Percentiles rank a stretch among this genome's conserved stretches.
These are phyloP conservation scores for Sturnira hondurensis DNA, from an alignment of 2,113 vertebrate species.

Conservation along the genomic window DNA sequence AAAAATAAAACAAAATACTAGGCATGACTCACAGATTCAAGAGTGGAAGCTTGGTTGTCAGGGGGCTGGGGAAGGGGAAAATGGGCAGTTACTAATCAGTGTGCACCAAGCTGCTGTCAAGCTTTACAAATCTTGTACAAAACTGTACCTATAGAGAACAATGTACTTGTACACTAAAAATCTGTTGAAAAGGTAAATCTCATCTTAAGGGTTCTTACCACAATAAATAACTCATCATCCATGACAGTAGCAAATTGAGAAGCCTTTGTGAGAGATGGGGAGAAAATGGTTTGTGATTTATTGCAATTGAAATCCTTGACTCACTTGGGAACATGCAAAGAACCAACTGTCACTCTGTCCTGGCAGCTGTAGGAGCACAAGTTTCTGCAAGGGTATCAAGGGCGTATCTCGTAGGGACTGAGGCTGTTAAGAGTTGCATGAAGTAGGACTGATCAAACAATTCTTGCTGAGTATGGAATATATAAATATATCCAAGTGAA, in stretches of 20 bases:
- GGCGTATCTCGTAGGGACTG: not conserved
- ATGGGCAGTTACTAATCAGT: not conserved
- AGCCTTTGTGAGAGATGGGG: not conserved
- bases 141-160: not conserved
- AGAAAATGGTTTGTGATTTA: not conserved
- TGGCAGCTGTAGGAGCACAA: not conserved
- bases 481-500: not conserved
- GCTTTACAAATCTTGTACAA: not conserved
- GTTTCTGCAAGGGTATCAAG: conserved; percentile 4
- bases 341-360: not conserved
- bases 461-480: conserved; percentile 42
- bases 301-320: not conserved
- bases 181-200: not conserved
- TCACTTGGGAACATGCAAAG: not conserved
- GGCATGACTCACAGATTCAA: not conserved
- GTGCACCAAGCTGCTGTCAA: not conserved
- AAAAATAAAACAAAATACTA: not conserved
- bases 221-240: not conserved
- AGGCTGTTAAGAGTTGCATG: conserved; percentile 21
- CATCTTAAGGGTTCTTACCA: not conserved
- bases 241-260: not conserved
- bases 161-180: not conserved
- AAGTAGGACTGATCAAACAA: conserved; percentile 61
- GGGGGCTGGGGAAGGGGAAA: not conserved
- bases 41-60: not conserved